Conservation (phyloP, 2,888 invertebrate species). For the Drosophila eohydei region DNA sequence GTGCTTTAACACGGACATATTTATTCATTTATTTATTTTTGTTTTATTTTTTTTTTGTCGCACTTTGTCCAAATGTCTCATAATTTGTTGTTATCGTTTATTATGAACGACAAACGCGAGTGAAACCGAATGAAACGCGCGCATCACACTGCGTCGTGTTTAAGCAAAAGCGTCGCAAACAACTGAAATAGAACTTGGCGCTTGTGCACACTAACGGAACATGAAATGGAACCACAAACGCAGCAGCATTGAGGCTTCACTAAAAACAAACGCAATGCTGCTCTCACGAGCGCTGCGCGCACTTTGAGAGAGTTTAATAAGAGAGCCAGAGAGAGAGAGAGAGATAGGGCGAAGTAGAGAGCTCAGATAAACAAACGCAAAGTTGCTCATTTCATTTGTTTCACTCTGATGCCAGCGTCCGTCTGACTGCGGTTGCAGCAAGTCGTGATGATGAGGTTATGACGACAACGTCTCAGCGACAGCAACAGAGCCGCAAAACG, state of each 20-base stretch:
- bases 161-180: conserved; percentile 64
- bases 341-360: not conserved
- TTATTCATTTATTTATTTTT: not conserved
- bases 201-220: conserved; percentile 42
- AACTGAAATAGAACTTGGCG: conserved; percentile 67
- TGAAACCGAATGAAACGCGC: conserved; percentile 25
- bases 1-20: not conserved
- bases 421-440: conserved; percentile 45
- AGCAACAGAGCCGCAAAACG: conserved; percentile 56
- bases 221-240: conserved; percentile 53
- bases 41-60: conserved; percentile 42
- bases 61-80: conserved; percentile 44
- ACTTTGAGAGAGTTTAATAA: conserved; percentile 6
- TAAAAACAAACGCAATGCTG: conserved; percentile 39
- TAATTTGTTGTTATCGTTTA: conserved; percentile 50
- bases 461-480: conserved; percentile 40
- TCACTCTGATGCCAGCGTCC: conserved; percentile 29
- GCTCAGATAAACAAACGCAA: conserved; percentile 40
- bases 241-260: conserved; percentile 46
- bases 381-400: conserved; percentile 45
- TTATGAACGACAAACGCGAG: conserved; percentile 4
- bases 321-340: not conserved
- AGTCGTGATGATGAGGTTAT: conserved; percentile 57
- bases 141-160: conserved; percentile 38
- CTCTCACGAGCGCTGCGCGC: conserved; percentile 42